Percentiles rank a stretch among this genome's conserved stretches.
Evolutionary conservation across 2,888 invertebrate genomes (phyloP).

Genomic region (Phaedon cochleariae): DNA sequence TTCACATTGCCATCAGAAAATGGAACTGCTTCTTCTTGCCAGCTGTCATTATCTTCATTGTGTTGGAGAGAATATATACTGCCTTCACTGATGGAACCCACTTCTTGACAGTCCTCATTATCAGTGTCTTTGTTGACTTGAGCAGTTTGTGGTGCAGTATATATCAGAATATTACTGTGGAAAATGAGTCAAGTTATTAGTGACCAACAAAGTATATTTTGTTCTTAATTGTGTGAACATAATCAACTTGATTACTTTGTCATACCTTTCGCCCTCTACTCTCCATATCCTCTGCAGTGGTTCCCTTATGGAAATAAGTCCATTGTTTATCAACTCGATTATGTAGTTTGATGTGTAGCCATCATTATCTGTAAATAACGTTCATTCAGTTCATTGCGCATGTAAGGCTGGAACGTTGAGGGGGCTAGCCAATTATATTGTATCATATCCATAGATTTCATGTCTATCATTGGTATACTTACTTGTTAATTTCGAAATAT

Average conservation of each 20-base stretch:
- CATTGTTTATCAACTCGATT: not conserved
- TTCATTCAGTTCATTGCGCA: too few relatives aligned
- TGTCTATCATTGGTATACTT: too few relatives aligned
- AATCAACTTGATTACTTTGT: too few relatives aligned
- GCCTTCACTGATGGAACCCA: not conserved
- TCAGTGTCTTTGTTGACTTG: not conserved
- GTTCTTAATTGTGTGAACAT: too few relatives aligned
- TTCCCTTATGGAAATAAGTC: not conserved
- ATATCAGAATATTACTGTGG: not conserved
- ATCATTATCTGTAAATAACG: constrained; percentile 6
- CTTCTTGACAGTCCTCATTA: not conserved
- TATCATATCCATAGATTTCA: too few relatives aligned
- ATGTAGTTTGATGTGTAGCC: not conserved
- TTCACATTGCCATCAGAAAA: not conserved
- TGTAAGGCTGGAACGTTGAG: too few relatives aligned
- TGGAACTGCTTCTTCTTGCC: not conserved
- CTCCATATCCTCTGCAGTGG: not conserved
- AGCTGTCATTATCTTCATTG: not conserved
- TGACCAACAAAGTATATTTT: not conserved
- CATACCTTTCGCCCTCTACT: constrained; percentile 2
- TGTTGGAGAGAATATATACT: not conserved
- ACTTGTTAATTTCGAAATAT: too few relatives aligned
- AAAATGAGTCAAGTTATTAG: not conserved
- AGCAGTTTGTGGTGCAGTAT: not conserved
- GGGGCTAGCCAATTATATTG: too few relatives aligned